These are phyloP conservation scores for Nesoenas mayeri DNA, from an alignment of 2,113 vertebrate species.

Conservation along the genomic window DNA sequence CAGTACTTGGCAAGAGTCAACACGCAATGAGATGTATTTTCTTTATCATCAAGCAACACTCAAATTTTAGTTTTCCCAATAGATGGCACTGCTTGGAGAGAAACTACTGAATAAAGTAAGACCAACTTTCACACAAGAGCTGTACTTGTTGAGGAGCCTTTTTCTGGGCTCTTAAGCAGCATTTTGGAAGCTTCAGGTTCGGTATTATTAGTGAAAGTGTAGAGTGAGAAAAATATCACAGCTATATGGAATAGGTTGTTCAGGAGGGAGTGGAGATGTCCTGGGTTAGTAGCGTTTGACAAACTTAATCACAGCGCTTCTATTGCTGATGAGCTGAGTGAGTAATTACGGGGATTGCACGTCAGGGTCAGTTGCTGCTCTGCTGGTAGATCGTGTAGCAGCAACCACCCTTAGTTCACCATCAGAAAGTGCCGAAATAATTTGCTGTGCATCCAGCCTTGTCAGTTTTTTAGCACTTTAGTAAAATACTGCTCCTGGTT, in stretches of 20 bases:
- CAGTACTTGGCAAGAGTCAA: neutral
- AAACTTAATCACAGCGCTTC: neutral
- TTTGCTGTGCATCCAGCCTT: neutral
- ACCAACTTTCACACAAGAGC: neutral
- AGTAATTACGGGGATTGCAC: neutral
- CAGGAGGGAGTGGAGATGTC: neutral
- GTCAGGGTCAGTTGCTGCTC: neutral
- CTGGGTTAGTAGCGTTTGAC: neutral
- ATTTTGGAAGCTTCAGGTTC: neutral
- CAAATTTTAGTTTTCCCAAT: conserved; percentile 30
- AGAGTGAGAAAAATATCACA: neutral
- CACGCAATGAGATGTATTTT: neutral
- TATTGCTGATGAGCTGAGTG: neutral
- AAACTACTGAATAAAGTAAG: neutral
- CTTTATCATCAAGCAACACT: neutral
- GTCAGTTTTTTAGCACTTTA: neutral
- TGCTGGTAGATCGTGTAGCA: too few relatives aligned
- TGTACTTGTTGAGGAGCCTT: neutral
- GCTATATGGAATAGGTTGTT: neutral
- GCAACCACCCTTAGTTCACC: neutral
- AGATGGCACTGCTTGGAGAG: conserved; percentile 41
- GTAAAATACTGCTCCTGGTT: neutral
- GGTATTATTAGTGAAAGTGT: neutral
- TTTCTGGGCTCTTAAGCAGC: neutral
- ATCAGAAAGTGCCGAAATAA: neutral